phyloP scores from a whole-genome alignment of 2,888 invertebrate species.

The Pyralis farinalis region DNA sequence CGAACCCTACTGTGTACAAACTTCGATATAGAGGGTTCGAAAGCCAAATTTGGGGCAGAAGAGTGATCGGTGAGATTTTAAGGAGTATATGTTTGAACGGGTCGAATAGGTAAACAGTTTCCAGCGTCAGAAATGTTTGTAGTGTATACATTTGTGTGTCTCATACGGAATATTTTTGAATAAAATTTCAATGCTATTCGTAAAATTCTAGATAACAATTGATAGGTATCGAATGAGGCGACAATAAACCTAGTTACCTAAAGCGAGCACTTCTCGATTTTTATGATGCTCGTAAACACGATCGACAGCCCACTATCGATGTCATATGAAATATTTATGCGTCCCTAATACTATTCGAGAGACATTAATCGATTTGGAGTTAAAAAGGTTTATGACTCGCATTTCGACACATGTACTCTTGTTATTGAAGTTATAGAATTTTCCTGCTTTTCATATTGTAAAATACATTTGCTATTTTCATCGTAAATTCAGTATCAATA shows the following conservation, averaged over 20 bases:
- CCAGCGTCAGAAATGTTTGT: conserved; percentile 1
- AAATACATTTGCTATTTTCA: neutral
- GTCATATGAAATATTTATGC: conserved; percentile 61
- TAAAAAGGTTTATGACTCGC: neutral
- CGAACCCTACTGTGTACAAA: conserved; percentile 9
- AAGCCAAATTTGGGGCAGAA: conserved; percentile 11
- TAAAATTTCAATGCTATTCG: neutral
- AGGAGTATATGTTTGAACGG: conserved; percentile 10
- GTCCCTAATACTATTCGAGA: conserved; percentile 46
- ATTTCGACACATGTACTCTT: neutral
- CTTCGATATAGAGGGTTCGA: conserved; percentile 8
- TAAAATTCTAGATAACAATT: conserved; percentile 13
- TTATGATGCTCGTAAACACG: conserved; percentile 59
- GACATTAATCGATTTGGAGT: conserved; percentile 43
- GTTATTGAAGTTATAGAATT: neutral
- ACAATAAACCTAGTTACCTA: conserved; percentile 39
- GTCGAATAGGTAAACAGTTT: conserved; percentile 9
- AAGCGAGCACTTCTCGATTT: conserved; percentile 38
- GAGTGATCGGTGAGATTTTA: conserved; percentile 11
- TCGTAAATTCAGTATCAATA: too few relatives aligned
- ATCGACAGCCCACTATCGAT: conserved; percentile 55
- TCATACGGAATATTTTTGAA: conserved; percentile 1
- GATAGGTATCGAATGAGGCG: conserved; percentile 30
- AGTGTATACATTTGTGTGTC: neutral
- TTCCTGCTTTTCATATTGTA: neutral